Evolutionary conservation across 30 jellyfish, hydroid and myxozoan species (phyloP).

Genomic region (Pseudorhiza aurosa): DNA sequence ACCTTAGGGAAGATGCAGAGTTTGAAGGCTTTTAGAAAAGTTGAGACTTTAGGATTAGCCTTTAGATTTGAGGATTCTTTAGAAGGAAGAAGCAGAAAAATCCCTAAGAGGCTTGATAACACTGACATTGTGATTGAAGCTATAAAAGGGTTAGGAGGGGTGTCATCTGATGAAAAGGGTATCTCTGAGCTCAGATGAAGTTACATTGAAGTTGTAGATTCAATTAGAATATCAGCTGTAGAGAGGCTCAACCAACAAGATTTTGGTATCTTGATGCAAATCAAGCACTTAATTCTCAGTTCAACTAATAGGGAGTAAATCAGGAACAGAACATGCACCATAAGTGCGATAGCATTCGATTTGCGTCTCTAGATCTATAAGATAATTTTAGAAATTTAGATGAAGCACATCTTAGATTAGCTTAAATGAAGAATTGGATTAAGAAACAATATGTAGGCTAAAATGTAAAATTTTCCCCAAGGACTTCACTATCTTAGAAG

Average conservation of each 20-base stretch:
- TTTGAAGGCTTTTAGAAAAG: neutral
- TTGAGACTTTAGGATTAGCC: constrained; percentile 1
- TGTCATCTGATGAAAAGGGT: constrained; percentile 9
- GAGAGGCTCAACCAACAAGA: constrained; percentile 38
- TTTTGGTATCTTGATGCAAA: constrained; percentile 15
- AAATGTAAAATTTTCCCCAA: neutral
- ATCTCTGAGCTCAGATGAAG: constrained; percentile 9
- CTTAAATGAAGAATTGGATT: neutral
- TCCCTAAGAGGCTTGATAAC: constrained; percentile 10
- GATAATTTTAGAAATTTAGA: constrained; percentile 5
- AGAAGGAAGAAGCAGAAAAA: constrained; percentile 6
- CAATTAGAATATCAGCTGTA: constrained; percentile 7
- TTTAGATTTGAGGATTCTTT: constrained; percentile 10
- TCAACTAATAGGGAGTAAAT: constrained; percentile 18
- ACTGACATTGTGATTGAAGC: constrained; percentile 26
- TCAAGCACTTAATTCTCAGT: constrained; percentile 10
- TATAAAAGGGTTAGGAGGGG: constrained; percentile 31
- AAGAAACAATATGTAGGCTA: neutral
- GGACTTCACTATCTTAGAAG: neutral
- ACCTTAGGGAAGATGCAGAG: no score
- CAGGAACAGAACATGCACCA: constrained; percentile 8
- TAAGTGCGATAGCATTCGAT: constrained; percentile 12
- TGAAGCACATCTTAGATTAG: constrained; percentile 35
- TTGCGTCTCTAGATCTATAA: neutral
- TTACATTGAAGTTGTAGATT: constrained; percentile 19